Evolutionary conservation across 1,140 invertebrate species (phyloP).

Genomic region (Pteromalus puparum): DNA sequence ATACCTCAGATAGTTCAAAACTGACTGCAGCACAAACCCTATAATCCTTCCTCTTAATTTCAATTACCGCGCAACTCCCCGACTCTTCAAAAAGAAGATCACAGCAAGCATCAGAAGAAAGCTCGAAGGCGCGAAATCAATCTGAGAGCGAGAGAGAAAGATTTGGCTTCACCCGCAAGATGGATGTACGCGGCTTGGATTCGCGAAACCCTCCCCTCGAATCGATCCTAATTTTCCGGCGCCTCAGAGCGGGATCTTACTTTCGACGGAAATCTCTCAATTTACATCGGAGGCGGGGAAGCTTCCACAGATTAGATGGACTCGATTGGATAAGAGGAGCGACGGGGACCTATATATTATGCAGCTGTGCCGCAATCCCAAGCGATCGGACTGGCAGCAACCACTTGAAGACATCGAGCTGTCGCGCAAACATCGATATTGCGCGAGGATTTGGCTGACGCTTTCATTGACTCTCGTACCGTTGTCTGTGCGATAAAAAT

Average conservation of each 20-base stretch:
- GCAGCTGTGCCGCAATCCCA: not conserved
- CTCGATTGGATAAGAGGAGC: constrained; percentile 2
- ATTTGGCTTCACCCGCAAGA: constrained; percentile 2
- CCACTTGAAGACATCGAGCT: not conserved
- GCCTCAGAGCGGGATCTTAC: constrained; percentile 22
- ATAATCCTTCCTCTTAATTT: not conserved
- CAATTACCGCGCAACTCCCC: not conserved
- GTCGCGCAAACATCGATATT: not conserved
- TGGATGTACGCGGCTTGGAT: constrained; percentile 27
- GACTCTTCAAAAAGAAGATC: not conserved
- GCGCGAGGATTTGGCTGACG: not conserved
- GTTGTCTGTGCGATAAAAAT: not conserved
- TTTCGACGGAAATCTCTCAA: constrained; percentile 24
- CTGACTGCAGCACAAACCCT: too few relatives aligned
- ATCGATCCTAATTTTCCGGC: constrained; percentile 35
- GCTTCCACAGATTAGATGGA: constrained; percentile 3
- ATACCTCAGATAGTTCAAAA: too few relatives aligned
- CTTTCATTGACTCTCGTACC: not conserved
- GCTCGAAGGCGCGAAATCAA: constrained; percentile 17
- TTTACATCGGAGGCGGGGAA: constrained; percentile 2
- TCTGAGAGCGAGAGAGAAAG: too few relatives aligned
- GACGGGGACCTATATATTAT: not conserved
- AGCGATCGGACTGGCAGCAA: not conserved
- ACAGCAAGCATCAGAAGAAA: not conserved
- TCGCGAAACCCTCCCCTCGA: not conserved